Evolutionary conservation across 2,113 vertebrate genomes (phyloP).

Genomic region (Parotia lawesii): DNA sequence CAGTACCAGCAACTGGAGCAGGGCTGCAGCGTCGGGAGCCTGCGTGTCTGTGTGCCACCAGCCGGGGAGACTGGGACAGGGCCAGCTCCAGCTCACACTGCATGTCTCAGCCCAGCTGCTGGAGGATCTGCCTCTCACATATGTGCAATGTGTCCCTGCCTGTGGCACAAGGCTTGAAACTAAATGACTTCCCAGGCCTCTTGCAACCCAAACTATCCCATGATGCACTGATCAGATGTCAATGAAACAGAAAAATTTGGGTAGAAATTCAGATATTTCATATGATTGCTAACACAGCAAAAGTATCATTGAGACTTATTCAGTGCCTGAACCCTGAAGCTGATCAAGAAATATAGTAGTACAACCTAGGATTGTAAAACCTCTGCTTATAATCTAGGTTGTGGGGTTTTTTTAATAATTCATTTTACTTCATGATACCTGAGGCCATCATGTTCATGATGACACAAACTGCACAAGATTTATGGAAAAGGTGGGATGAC

Average conservation of each 20-base stretch:
- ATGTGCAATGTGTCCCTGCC: not conserved
- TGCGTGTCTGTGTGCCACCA: not conserved
- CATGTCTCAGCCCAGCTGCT: not conserved
- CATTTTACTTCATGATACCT: not conserved
- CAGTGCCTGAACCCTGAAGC: not conserved
- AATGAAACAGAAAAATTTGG: not conserved
- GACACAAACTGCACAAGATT: not conserved
- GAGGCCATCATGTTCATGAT: not conserved
- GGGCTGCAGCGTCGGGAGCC: not conserved
- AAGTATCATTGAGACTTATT: not conserved
- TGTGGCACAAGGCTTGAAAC: no score
- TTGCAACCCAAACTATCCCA: not conserved
- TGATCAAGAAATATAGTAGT: not conserved
- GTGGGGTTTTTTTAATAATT: not conserved
- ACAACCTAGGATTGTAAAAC: not conserved
- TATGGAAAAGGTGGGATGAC: not conserved
- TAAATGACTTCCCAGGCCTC: not conserved
- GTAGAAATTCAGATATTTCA: not conserved
- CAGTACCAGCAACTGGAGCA: not conserved
- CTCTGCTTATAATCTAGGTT: not conserved
- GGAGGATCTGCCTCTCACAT: not conserved
- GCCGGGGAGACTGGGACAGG: not conserved
- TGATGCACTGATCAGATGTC: not conserved
- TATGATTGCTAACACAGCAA: not conserved
- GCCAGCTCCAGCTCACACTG: not conserved